Percentiles rank a stretch among this genome's conserved stretches.
phyloP scores from a whole-genome alignment of 35 echinoderm and acorn worm species.

The Lytechinus variegatus region DNA sequence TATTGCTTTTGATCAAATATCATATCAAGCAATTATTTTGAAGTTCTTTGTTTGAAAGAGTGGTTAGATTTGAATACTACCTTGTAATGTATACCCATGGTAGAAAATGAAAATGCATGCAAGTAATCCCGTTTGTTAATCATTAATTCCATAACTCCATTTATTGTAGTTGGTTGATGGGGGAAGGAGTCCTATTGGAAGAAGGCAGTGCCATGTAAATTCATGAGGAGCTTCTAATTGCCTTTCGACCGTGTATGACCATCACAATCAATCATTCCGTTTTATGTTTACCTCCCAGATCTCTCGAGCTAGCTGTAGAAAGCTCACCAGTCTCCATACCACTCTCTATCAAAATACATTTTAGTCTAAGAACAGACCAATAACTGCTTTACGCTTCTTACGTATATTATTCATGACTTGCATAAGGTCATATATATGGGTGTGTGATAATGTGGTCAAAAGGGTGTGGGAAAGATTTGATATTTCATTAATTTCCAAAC shows the following conservation, averaged over 20 bases:
- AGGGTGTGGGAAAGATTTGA: too few species aligned
- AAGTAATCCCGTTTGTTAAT: background rate
- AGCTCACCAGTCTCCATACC: background rate
- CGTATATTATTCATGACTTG: too few species aligned
- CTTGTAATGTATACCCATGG: background rate
- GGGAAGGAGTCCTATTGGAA: background rate
- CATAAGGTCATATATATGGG: too few species aligned
- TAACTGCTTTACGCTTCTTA: background rate
- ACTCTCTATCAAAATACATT: background rate
- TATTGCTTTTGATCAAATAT: background rate
- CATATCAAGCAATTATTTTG: background rate
- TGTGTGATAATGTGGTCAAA: too few species aligned
- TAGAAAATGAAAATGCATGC: background rate
- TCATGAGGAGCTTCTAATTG: background rate
- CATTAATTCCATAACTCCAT: slow-evolving; percentile 3
- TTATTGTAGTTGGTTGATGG: background rate
- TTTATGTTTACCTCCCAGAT: background rate
- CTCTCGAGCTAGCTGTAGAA: background rate
- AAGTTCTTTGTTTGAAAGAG: background rate
- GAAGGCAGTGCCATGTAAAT: background rate
- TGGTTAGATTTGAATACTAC: background rate
- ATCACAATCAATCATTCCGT: background rate
- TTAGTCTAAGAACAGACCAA: background rate
- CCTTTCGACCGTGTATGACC: background rate
- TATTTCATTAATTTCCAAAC: too few species aligned